A percentile compares a stretch with the other conserved stretches of the same genome.
Conservation (phyloP, 2,888 invertebrate species). For the Cataglyphis rosenhaueri region DNA sequence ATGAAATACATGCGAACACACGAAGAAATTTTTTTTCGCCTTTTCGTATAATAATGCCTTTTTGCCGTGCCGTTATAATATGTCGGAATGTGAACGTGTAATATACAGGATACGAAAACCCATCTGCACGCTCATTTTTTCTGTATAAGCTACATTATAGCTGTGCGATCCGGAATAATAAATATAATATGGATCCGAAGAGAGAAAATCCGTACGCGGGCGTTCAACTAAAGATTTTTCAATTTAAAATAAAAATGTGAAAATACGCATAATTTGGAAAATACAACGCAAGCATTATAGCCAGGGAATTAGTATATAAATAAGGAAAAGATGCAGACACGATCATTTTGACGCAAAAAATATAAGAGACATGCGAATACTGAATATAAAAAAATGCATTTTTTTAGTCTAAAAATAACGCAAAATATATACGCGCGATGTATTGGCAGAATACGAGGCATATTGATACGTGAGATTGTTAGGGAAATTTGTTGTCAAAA, state of each 20-base stretch:
- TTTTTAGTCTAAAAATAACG: neutral
- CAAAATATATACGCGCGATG: neutral
- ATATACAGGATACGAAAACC: constrained; percentile 28
- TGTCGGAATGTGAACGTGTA: constrained; percentile 24
- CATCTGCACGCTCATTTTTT: neutral
- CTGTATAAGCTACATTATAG: constrained; percentile 4
- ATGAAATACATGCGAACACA: neutral
- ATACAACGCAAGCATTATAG: neutral
- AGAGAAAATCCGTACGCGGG: constrained; percentile 48
- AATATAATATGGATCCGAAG: constrained; percentile 29
- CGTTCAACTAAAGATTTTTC: constrained; percentile 44
- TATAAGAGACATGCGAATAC: neutral
- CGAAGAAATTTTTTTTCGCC: constrained; percentile 22
- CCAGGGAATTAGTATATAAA: constrained; percentile 30
- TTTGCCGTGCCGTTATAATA: constrained; percentile 36
- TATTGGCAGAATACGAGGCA: neutral
- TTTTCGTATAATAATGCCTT: constrained; percentile 40
- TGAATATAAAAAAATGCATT: constrained; percentile 22
- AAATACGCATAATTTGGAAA: constrained; percentile 53
- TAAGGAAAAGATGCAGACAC: constrained; percentile 13
- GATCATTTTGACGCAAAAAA: neutral
- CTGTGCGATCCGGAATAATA: constrained; percentile 27
- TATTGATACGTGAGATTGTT: constrained; percentile 33
- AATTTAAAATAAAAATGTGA: constrained; percentile 59
- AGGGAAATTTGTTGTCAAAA: neutral